Base-by-base conservation (phyloP, 2,888 invertebrate genomes). In the Sinodicranocentrus sp. region DNA sequence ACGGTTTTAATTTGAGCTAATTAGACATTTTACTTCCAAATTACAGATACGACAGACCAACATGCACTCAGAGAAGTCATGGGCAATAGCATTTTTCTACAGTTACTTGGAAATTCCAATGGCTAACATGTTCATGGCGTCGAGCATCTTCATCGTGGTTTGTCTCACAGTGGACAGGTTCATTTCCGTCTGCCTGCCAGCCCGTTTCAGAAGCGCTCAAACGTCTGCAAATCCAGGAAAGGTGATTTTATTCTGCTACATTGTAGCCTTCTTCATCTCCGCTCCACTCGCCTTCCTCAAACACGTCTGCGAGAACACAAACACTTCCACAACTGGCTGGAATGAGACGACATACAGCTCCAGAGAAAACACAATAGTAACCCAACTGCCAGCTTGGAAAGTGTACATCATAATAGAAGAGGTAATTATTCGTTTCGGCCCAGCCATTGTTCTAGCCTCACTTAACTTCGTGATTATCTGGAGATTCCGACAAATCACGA, bases 71-170 rank as follows among this genome's bases (percentile, higher is more conserved):
- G 86, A 86, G 3, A 80, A 76, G 23, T 87, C 88, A 33, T 86
- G 89, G 89, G 77, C 88, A 57, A 85, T 89, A 87, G 84, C 91
- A 15, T 85, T 89, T 63, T 90, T 91, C 87, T 91, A 91, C 89
- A 91, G 91, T 2, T 91, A 92, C 87, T 87, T 92, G 78, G 92
- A 91, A 77, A 90, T 92, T 72, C 91, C 91, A 0, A 85, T 92
- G 75, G 91, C 91, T 21, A 92, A 92, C 87, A 90, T 91, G 2
- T 90, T 92, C 88, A 92, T 92, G 91, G 91, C 91, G 3, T 90
- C 91, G 39, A 91, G 91, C 68, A 92, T 92, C n/a, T 92, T 91
- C 90, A 90, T 92, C 78, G 92, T 92, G 10, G 91, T 92, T 5
- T 91, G 91, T 82, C 90, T 92, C 21, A 92, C 92, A 1, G 90